These are phyloP conservation scores for Limnephilus rhombicus DNA, from an alignment of 2,888 invertebrate species.

Conservation along the genomic window DNA sequence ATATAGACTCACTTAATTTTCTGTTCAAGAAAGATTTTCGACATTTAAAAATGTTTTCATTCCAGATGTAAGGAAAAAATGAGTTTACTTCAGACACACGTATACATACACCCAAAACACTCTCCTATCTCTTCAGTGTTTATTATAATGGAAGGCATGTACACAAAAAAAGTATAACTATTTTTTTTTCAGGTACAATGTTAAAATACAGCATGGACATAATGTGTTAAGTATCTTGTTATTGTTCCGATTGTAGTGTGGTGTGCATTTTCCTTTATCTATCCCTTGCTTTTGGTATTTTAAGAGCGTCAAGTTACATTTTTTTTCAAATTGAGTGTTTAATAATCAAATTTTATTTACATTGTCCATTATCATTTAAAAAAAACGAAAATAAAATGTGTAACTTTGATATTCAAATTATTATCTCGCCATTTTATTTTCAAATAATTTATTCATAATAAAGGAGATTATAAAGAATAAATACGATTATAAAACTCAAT, in stretches of 20 bases:
- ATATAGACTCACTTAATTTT: background rate
- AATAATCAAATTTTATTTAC: no score
- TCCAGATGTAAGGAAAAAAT: background rate
- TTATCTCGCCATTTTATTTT: no score
- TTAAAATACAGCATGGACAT: constrained; percentile 32
- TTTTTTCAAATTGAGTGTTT: no score
- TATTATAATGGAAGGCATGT: background rate
- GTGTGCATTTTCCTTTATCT: background rate
- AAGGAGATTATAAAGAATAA: no score
- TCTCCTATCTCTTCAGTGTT: background rate
- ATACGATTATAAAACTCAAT: no score
- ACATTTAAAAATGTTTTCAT: background rate
- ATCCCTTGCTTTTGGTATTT: background rate
- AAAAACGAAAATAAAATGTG: no score
- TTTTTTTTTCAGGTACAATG: background rate
- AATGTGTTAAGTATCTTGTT: constrained; percentile 49
- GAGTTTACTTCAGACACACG: background rate
- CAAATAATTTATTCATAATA: no score
- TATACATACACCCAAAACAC: background rate
- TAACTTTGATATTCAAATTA: no score
- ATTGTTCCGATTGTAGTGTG: background rate
- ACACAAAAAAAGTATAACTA: background rate
- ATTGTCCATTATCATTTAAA: no score
- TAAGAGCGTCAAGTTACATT: background rate
- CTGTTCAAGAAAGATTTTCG: no score